phyloP scores from a whole-genome alignment of 2,113 vertebrate genomes.

The Paradisaea rubra region DNA sequence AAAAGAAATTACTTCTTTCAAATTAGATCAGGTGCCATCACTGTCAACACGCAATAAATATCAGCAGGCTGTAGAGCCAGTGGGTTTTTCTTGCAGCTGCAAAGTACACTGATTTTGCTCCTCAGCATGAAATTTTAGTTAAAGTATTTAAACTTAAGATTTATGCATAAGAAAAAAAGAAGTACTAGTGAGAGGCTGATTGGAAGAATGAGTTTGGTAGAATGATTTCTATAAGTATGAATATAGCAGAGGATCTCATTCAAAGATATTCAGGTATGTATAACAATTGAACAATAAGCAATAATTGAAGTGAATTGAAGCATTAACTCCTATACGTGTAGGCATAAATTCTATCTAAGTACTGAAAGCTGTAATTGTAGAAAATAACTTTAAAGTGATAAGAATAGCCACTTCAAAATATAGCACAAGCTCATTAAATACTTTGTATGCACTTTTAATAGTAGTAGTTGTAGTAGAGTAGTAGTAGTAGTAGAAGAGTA shows the following conservation, averaged over 20 bases:
- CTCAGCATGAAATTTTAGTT: background rate
- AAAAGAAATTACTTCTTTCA: background rate
- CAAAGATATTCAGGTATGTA: background rate
- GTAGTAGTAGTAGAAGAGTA: background rate
- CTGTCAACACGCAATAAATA: background rate
- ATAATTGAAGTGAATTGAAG: background rate
- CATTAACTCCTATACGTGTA: accelerated
- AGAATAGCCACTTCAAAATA: background rate
- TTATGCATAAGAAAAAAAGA: background rate
- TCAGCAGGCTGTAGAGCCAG: background rate
- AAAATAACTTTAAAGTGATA: background rate
- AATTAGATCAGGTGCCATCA: background rate
- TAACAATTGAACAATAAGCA: background rate
- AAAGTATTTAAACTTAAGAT: background rate
- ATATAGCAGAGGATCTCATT: background rate
- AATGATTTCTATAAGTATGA: background rate
- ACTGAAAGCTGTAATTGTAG: background rate
- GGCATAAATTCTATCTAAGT: background rate
- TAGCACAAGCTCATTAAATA: background rate
- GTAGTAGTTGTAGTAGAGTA: background rate
- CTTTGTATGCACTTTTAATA: background rate
- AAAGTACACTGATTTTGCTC: background rate
- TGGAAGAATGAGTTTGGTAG: background rate
- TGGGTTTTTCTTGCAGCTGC: background rate
- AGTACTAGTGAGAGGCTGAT: background rate